A percentile compares a stretch with the other conserved stretches of the same genome.
phyloP scores from a whole-genome alignment of 2,113 vertebrate species.

The Podarcis raffonei region DNA sequence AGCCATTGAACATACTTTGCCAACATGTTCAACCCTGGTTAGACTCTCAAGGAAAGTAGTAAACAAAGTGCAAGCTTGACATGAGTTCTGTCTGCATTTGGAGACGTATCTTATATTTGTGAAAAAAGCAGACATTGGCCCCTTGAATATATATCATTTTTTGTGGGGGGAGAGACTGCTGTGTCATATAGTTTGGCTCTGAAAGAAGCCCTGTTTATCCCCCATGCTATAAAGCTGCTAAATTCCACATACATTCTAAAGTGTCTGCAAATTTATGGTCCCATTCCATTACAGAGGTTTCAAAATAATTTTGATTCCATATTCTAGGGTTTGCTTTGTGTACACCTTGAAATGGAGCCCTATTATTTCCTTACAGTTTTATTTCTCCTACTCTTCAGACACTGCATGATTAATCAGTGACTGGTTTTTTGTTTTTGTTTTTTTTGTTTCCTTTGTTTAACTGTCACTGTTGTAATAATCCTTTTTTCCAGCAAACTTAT shows the following conservation, averaged over 20 bases:
- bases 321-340: background rate
- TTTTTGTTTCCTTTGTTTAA: background rate
- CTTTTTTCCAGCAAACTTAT: background rate
- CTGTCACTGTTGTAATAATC: background rate
- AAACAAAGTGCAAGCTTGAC: background rate
- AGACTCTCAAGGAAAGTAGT: background rate
- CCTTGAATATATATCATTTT: too few relatives aligned
- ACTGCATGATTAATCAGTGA: background rate
- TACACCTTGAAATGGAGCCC: too few relatives aligned
- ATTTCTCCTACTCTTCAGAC: background rate
- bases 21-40: background rate
- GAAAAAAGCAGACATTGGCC: too few relatives aligned
- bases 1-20: background rate
- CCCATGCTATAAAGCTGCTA: background rate
- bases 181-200: background rate
- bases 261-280: too few relatives aligned
- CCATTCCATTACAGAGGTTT: background rate
- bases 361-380: background rate
- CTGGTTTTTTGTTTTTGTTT: background rate
- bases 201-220: background rate
- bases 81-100: background rate
- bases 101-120: too few relatives aligned
- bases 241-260: background rate
- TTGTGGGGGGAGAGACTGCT: too few relatives aligned
- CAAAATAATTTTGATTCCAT: background rate